phyloP scores from a whole-genome alignment of 1,140 invertebrate species.

The Helicoverpa zea region DNA sequence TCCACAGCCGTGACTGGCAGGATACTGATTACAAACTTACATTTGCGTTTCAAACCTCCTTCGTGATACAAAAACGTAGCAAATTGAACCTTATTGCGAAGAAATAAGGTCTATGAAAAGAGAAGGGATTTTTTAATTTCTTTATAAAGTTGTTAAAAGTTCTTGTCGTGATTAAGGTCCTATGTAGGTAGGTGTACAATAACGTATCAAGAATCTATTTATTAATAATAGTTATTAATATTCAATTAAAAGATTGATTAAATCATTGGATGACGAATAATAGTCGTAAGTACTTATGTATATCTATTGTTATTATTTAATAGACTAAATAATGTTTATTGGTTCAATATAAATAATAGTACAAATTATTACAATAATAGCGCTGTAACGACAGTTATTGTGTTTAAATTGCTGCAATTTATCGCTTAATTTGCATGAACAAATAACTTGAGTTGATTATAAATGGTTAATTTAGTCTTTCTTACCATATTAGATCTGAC shows the following conservation, averaged over 20 bases:
- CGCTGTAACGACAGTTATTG: too few relatives aligned
- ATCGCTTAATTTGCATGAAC: too few relatives aligned
- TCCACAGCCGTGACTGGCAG: constrained; percentile 6
- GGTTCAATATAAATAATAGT: too few relatives aligned
- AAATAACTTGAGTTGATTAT: too few relatives aligned
- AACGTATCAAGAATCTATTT: neutral
- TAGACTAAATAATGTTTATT: too few relatives aligned
- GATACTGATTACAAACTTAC: constrained; percentile 9
- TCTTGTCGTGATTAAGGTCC: neutral
- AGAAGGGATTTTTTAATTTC: neutral
- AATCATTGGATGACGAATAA: neutral
- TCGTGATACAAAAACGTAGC: neutral
- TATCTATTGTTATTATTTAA: too few relatives aligned
- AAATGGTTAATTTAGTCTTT: neutral
- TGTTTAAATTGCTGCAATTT: too few relatives aligned
- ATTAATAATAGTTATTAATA: neutral
- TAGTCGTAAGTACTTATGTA: too few relatives aligned
- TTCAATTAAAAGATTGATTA: neutral
- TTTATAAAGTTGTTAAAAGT: neutral
- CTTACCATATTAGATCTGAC: too few relatives aligned
- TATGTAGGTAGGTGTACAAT: constrained; percentile 4
- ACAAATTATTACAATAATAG: too few relatives aligned
- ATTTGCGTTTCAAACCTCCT: neutral
- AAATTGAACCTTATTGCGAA: neutral
- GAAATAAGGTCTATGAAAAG: neutral